These are phyloP conservation scores for Alitta virens DNA, from an alignment of 2,888 invertebrate genomes.

Conservation along the genomic window DNA sequence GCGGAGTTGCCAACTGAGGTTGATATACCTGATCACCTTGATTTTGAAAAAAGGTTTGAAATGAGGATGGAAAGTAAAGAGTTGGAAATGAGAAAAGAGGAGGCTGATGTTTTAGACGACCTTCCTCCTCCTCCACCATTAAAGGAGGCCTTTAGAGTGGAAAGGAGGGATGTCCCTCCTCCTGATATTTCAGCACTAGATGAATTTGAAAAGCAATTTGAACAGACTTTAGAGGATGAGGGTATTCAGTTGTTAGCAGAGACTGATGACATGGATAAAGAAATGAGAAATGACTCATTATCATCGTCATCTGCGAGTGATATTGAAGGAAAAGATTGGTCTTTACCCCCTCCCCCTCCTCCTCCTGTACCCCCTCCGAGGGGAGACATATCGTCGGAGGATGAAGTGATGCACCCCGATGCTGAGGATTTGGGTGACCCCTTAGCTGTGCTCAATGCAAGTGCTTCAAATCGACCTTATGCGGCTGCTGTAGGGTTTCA, in stretches of 20 bases:
- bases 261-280: not conserved
- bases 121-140: not conserved
- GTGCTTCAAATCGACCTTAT: constrained; percentile 4
- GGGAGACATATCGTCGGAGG: constrained; percentile 18
- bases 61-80: constrained; percentile 4
- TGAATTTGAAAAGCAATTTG: no score
- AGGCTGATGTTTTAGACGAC: constrained; percentile 7
- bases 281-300: not conserved
- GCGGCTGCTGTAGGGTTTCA: not conserved
- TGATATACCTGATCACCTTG: constrained; percentile 8
- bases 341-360: not conserved
- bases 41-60: constrained; percentile 16
- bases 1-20: constrained; percentile 1
- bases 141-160: constrained; percentile 24
- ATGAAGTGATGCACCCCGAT: constrained; percentile 8
- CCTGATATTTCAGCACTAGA: no score
- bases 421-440: constrained; percentile 13
- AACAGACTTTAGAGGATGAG: not conserved
- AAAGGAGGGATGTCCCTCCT: constrained; percentile 6
- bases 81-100: constrained; percentile 23
- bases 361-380: constrained; percentile 2
- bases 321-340: not conserved
- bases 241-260: not conserved
- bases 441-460: not conserved
- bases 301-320: not conserved